Base-by-base conservation (phyloP, 2,797 vertebrate genomes). In the Nyctibius grandis region DNA sequence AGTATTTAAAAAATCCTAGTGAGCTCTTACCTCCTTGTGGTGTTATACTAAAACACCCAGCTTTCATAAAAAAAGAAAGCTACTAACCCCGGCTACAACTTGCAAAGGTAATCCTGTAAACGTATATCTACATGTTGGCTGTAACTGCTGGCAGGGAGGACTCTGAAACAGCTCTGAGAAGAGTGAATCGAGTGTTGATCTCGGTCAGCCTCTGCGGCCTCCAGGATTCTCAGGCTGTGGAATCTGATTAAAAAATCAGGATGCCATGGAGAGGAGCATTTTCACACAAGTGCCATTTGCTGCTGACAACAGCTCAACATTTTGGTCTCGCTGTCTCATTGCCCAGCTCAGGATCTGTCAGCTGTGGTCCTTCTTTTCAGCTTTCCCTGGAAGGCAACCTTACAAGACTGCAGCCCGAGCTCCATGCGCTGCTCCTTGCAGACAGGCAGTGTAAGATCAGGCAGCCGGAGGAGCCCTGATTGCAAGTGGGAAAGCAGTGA, bases 231-330 rank as follows among this genome's bases (percentile, higher is more conserved):
- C 23, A 50, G 50, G 31, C 9, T 79, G 54, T 40, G 57, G 36
- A 85, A 91, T 63, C 36, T n/a, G 17, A 68, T 42, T 47, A 21
- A 80, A 82, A 87, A 75, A 45, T 26, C 6, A 23, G 51, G 59
- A 81, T 47, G 50, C 25, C 45, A 69, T 3, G 6, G 45, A 75
- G 12, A 3, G 17, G 28, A 61, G 20, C 54, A 51, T 48, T 91
- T 95, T 65, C 86, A 53, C 45, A 61, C 11, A 74, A 42, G 44
- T 85, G 34, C 48, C 42, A 89, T 95, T 81, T 80, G 56, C 26
- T 89, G 76, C 69, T 85, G 79, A 77, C 57, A 93, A 59, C 40
- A 74, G 57, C 42, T 83, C 36, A 85, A 21, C 10, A 16, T 81
- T 94, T 69, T 48, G 23, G 68, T 70, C n/a, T 88, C 8, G 10